Evolutionary conservation across 35 echinoderm and acorn worm species (phyloP).

Genomic region (Apostichopus californicus): DNA sequence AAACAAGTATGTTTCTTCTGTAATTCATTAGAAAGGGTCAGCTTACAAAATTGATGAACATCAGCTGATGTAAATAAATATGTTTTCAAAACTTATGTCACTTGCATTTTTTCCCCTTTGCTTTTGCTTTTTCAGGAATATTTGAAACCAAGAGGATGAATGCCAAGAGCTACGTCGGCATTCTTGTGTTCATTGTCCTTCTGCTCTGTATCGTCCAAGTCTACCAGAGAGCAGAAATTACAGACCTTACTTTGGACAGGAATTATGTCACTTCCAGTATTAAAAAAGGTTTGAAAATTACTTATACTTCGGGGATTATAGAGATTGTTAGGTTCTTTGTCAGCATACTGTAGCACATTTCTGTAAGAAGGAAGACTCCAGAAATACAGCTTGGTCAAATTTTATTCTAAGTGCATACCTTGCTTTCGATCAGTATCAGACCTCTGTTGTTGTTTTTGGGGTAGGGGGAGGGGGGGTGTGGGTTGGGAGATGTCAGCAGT

Average conservation of each 20-base stretch:
- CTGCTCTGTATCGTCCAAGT: slow-evolving; percentile 18
- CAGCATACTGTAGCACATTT: background rate
- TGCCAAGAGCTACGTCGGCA: background rate
- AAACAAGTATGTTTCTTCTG: no score
- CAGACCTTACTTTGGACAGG: background rate
- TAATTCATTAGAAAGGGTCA: no score
- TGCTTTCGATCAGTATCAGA: no score
- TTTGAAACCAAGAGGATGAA: slow-evolving; percentile 11
- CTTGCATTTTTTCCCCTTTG: background rate
- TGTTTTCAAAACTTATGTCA: no score
- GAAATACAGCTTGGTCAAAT: background rate
- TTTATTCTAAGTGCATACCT: no score
- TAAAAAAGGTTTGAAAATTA: no score
- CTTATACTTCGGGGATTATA: no score
- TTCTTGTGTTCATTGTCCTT: background rate
- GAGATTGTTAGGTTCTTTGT: background rate
- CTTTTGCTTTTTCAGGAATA: background rate
- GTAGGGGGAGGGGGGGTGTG: no score
- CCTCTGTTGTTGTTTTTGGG: no score
- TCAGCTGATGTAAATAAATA: no score
- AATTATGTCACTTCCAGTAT: background rate
- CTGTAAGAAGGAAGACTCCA: background rate
- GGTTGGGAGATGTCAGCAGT: no score
- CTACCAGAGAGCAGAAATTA: background rate
- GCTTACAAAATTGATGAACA: no score